Base-by-base conservation (phyloP, 2,888 invertebrate species). In the Noctua comes region DNA sequence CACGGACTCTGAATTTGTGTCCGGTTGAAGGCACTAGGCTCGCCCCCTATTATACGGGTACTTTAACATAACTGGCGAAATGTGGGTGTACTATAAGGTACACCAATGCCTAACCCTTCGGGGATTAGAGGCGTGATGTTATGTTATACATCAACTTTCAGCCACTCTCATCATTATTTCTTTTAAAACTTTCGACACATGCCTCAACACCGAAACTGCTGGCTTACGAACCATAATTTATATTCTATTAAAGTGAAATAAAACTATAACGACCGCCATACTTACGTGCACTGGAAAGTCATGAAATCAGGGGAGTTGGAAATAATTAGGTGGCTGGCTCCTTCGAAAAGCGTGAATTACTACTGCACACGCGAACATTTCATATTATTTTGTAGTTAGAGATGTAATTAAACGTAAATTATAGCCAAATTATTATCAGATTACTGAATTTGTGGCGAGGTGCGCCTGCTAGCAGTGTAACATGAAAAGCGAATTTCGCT, bases 321-420 rank as follows among this genome's bases (percentile, higher is more conserved):
- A 93, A 94, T 94, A 95, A 94, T 94, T 94, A 95, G 93, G 92
- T 92, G 91, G 90, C 91, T 91, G 84, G 80, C 73, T 89, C 84
- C 89, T 89, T 90, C 87, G 90, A 91, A 90, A 93, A 92, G 93
- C 93, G 93, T 93, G 94, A 94, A 95, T 94, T 92, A 94, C 93
- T 90, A 84, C 82, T 91, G 90, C 90, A 90, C 96, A 96, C 96
- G 96, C 95, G 90, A 96, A 90, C 92, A 92, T 91, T 92, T 92
- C 95, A 94, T 94, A 95, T 96, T 96, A 95, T 95, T 93, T 94
- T 91, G 95, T 93, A 94, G 94, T 95, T 95, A 95, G 93, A 92
- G 91, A 92, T 92, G 92, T 94, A 95, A 95, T 95, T 95, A 94
- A 93, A 93, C 92, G 91, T 92, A 92, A 92, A 93, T 93, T 93